These are phyloP conservation scores for Ectemnius continuus DNA, from an alignment of 2,888 invertebrate species.

Conservation along the genomic window DNA sequence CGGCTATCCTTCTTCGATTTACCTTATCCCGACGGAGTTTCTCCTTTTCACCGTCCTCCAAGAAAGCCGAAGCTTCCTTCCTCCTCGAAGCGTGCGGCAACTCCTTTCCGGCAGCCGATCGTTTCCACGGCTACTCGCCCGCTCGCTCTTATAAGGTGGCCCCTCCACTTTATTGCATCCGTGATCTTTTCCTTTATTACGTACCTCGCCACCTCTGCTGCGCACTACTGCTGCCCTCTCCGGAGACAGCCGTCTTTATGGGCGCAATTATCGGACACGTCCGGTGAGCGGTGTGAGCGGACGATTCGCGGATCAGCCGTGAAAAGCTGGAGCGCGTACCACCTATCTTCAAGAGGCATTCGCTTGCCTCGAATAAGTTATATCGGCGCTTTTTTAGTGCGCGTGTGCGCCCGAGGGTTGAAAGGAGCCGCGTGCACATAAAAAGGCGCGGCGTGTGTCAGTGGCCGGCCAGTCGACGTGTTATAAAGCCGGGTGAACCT, in stretches of 20 bases:
- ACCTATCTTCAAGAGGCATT: background rate
- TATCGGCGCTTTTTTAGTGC: slow-evolving; percentile 9
- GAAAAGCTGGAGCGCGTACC: slow-evolving; percentile 25
- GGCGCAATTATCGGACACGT: slow-evolving; percentile 54
- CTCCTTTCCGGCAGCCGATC: background rate
- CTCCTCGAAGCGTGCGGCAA: slow-evolving; percentile 3
- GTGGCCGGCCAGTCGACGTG: too few species aligned
- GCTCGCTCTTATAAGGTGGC: slow-evolving; percentile 36
- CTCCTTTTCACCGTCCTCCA: background rate
- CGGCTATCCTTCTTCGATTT: slow-evolving; percentile 10
- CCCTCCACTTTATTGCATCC: slow-evolving; percentile 51
- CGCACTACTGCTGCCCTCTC: slow-evolving; percentile 27
- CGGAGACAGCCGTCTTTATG: slow-evolving; percentile 47
- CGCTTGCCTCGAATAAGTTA: background rate
- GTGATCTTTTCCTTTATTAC: slow-evolving; percentile 61
- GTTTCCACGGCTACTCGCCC: slow-evolving; percentile 5
- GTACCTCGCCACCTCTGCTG: slow-evolving; percentile 3
- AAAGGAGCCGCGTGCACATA: slow-evolving; percentile 19
- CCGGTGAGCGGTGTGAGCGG: slow-evolving; percentile 29
- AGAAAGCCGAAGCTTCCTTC: slow-evolving; percentile 1
- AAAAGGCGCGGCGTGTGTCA: slow-evolving; percentile 7
- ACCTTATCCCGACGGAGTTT: background rate
- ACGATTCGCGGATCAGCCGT: slow-evolving; percentile 40
- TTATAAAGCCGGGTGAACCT: too few species aligned
- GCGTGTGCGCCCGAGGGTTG: background rate